These are phyloP conservation scores for Pseudorhombus dupliciocellatus DNA, from an alignment of 2,113 vertebrate genomes.

Conservation along the genomic window DNA sequence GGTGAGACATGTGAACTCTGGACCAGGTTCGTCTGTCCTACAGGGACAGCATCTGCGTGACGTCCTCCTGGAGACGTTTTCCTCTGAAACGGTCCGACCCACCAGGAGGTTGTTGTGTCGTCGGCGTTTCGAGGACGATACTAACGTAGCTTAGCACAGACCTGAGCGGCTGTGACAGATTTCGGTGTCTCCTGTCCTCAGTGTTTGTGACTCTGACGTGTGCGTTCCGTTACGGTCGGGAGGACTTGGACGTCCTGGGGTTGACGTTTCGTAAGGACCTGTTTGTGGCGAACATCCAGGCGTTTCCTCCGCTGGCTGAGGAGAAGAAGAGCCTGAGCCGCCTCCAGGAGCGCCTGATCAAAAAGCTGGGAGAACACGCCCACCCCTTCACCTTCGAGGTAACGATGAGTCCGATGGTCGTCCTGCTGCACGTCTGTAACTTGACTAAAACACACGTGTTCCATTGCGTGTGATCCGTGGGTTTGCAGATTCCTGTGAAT, in stretches of 20 bases:
- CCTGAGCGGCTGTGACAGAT: neutral
- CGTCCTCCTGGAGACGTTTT: too few relatives aligned
- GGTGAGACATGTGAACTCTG: constrained; percentile 73
- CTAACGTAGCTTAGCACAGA: constrained; percentile 8
- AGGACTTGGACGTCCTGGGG: constrained; percentile 95
- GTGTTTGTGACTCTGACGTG: constrained; percentile 96
- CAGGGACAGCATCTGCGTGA: too few relatives aligned
- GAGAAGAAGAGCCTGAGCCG: constrained; percentile 88
- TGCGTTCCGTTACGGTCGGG: constrained; percentile 95
- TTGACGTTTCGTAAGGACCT: constrained; percentile 95
- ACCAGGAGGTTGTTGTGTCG: too few relatives aligned
- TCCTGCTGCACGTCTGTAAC: too few relatives aligned
- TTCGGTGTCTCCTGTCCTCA: constrained; percentile 53
- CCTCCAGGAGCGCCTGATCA: constrained; percentile 94
- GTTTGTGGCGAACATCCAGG: constrained; percentile 91
- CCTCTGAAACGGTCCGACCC: too few relatives aligned
- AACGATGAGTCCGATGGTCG: too few relatives aligned
- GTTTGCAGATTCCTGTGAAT: constrained; percentile 90
- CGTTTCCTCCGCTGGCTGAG: constrained; percentile 87
- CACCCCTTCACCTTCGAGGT: constrained; percentile 94
- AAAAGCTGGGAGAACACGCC: constrained; percentile 94
- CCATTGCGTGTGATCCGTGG: too few relatives aligned
- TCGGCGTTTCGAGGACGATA: too few relatives aligned
- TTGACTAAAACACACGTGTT: too few relatives aligned
- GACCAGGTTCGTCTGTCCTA: too few relatives aligned